Conservation (phyloP, 2,888 invertebrate species). For the Macrophya alboannulata region DNA sequence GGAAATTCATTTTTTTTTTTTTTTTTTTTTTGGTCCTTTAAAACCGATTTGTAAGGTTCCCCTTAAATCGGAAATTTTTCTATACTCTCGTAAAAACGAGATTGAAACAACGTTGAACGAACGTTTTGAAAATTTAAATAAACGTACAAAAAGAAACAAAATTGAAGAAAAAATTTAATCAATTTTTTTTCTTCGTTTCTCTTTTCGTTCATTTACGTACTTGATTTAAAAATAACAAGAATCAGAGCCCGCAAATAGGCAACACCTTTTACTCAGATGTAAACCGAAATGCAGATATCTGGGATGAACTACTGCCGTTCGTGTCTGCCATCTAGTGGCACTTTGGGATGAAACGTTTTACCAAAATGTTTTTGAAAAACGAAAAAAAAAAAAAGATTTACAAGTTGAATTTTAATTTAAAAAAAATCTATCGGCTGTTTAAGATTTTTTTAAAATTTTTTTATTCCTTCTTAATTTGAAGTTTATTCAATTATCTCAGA, state of each 20-base stretch:
- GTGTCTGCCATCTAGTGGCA: conserved; percentile 35
- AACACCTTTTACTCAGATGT: background rate
- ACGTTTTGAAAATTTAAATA: background rate
- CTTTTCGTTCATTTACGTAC: background rate
- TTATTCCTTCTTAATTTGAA: background rate
- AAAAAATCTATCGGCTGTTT: too few species aligned
- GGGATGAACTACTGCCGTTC: background rate
- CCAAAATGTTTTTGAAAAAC: background rate
- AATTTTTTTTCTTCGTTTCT: background rate
- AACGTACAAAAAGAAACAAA: background rate
- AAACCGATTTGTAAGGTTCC: background rate
- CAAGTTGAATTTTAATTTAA: too few species aligned
- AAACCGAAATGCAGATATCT: background rate
- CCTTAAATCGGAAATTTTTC: background rate
- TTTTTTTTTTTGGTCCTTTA: too few species aligned
- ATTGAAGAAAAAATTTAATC: background rate
- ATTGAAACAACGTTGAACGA: background rate
- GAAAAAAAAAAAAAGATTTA: background rate
- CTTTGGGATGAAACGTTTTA: background rate
- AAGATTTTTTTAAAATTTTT: too few species aligned
- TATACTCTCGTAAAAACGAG: background rate
- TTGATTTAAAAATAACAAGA: background rate
- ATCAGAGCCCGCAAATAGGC: conserved; percentile 1
- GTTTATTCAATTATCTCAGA: too few species aligned
- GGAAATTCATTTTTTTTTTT: background rate